These are phyloP conservation scores for Mythimna impura DNA, from an alignment of 2,888 invertebrate genomes.

Conservation along the genomic window DNA sequence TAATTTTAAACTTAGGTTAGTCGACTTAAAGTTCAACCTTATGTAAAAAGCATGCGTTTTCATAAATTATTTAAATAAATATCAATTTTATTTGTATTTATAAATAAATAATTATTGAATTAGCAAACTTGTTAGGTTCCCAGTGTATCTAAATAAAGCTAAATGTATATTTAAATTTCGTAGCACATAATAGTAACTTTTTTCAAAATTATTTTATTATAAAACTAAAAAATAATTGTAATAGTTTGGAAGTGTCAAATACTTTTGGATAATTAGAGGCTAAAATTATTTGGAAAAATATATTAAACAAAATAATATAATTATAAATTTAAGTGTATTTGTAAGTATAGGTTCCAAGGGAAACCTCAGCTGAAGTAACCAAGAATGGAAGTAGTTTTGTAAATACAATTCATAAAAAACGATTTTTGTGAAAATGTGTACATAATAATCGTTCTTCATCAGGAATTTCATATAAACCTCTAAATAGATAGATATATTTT, in stretches of 20 bases:
- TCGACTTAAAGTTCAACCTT: slow-evolving; percentile 58
- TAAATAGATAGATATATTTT: too few relatives aligned
- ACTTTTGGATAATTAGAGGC: slow-evolving; percentile 65
- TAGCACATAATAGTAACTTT: neutral
- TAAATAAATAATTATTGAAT: slow-evolving; percentile 50
- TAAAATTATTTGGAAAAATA: slow-evolving; percentile 58
- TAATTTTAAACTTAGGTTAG: slow-evolving; percentile 46
- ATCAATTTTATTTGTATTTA: slow-evolving; percentile 70
- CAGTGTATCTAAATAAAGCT: slow-evolving; percentile 55
- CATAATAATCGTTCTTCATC: neutral
- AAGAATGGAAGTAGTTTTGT: slow-evolving; percentile 12
- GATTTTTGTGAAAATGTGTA: neutral
- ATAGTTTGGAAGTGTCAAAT: slow-evolving; percentile 47
- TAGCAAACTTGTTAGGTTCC: slow-evolving; percentile 50
- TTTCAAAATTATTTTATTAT: slow-evolving; percentile 11
- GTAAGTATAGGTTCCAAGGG: slow-evolving; percentile 49
- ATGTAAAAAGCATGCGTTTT: slow-evolving; percentile 62
- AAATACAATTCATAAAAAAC: neutral
- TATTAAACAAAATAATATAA: slow-evolving; percentile 42
- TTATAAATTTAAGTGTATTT: slow-evolving; percentile 33
- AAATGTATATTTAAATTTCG: slow-evolving; percentile 4
- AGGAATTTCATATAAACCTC: too few relatives aligned
- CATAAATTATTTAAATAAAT: slow-evolving; percentile 64
- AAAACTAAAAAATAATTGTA: slow-evolving; percentile 5
- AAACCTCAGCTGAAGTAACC: slow-evolving; percentile 32